A percentile compares a stretch with the other conserved stretches of the same genome.
Evolutionary conservation across 30 jellyfish, hydroid and myxozoan genomes (phyloP).

Genomic region (Chironex yamaguchii): DNA sequence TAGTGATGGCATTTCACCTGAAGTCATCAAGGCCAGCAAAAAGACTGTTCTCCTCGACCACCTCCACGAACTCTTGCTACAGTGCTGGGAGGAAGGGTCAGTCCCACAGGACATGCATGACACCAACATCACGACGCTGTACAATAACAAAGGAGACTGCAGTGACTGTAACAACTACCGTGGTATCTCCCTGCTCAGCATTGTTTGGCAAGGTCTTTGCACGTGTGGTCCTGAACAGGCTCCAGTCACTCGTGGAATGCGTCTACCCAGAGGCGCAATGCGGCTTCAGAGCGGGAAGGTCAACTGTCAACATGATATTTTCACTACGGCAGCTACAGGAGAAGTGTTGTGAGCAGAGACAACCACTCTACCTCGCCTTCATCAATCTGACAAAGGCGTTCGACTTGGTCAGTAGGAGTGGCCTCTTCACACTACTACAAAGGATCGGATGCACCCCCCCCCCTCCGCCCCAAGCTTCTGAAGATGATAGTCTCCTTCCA

Average conservation of each 20-base stretch:
- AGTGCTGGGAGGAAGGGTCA: slow-evolving; percentile 10
- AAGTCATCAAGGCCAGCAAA: background rate
- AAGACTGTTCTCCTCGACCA: background rate
- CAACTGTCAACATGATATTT: slow-evolving; percentile 3
- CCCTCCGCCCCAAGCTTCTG: slow-evolving; percentile 10
- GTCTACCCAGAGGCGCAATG: slow-evolving; percentile 31
- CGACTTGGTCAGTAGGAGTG: background rate
- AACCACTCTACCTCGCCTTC: background rate
- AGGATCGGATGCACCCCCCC: background rate
- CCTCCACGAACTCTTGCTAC: background rate
- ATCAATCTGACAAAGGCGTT: slow-evolving; percentile 31
- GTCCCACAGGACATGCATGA: background rate
- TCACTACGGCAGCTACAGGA: slow-evolving; percentile 22
- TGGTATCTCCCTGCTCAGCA: slow-evolving; percentile 37
- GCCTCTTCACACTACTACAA: too few species aligned
- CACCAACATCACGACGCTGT: background rate
- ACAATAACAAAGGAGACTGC: background rate
- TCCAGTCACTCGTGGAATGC: background rate
- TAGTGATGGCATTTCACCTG: background rate
- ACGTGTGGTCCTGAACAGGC: slow-evolving; percentile 10
- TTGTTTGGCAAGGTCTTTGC: slow-evolving; percentile 25
- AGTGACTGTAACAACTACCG: background rate
- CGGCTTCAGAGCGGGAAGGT: slow-evolving; percentile 9
- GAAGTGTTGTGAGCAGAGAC: slow-evolving; percentile 29
- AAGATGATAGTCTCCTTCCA: background rate